Conservation (phyloP, 1,140 invertebrate genomes). For the Eriocheir sinensis region DNA sequence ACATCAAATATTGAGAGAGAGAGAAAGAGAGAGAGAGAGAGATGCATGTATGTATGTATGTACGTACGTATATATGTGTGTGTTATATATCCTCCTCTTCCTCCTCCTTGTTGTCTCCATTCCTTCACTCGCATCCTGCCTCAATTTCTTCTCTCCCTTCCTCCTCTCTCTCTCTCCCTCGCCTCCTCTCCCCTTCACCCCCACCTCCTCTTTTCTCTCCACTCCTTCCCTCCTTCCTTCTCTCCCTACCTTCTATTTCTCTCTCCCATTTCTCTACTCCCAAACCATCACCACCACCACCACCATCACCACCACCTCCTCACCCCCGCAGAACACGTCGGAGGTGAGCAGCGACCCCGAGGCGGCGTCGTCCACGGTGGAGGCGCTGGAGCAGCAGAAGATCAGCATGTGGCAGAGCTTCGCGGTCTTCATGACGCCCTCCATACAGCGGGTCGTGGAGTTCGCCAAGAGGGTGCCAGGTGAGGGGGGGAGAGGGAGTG, state of each 20-base stretch:
- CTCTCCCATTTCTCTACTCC: background rate
- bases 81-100: background rate
- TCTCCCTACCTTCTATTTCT: background rate
- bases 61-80: background rate
- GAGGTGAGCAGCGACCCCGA: constrained; percentile 79
- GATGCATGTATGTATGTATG: background rate
- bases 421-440: constrained; percentile 85
- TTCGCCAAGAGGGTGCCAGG: constrained; percentile 95
- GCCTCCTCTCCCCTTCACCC: too few species aligned
- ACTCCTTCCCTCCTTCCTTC: background rate
- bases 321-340: constrained; percentile 80
- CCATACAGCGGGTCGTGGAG: constrained; percentile 95
- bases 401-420: constrained; percentile 82
- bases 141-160: background rate
- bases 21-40: background rate
- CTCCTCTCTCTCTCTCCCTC: background rate
- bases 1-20: background rate
- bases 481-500: constrained; percentile 78
- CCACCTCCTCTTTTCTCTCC: too few species aligned
- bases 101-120: background rate
- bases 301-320: too few species aligned
- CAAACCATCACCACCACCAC: too few species aligned
- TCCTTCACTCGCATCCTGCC: background rate
- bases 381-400: constrained; percentile 81
- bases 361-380: constrained; percentile 79